Conservation (phyloP, 1,140 invertebrate genomes). For the Acromyrmex echinatior region DNA sequence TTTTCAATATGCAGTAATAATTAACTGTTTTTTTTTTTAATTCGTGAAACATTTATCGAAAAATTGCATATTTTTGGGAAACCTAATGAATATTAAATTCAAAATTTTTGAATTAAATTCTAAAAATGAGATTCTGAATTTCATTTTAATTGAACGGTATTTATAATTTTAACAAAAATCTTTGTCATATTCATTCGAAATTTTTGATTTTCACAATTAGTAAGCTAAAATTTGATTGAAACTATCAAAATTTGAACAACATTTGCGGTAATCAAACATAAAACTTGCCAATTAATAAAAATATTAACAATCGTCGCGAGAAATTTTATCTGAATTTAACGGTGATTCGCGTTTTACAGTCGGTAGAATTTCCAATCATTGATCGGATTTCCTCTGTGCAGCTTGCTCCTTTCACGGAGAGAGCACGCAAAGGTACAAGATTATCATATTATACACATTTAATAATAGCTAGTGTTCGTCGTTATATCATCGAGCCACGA, state of each 20-base stretch:
- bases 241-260: constrained; percentile 35
- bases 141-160: background rate
- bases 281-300: background rate
- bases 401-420: constrained; percentile 64
- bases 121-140: background rate
- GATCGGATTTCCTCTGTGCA: constrained; percentile 55
- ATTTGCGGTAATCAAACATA: background rate
- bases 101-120: background rate
- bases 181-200: background rate
- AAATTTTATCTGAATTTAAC: constrained; percentile 8
- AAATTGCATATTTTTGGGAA: background rate
- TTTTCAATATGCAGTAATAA: background rate
- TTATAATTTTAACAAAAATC: background rate
- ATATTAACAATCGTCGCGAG: constrained; percentile 2
- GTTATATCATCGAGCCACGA: constrained; percentile 51
- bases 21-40: background rate
- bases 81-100: background rate
- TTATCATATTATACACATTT: constrained; percentile 72
- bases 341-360: background rate
- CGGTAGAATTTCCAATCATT: constrained; percentile 43
- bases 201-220: background rate
- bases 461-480: constrained; percentile 71
- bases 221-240: background rate
- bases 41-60: background rate
- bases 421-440: constrained; percentile 69